phyloP scores from a whole-genome alignment of 2,113 vertebrate species.

The Aix galericulata region DNA sequence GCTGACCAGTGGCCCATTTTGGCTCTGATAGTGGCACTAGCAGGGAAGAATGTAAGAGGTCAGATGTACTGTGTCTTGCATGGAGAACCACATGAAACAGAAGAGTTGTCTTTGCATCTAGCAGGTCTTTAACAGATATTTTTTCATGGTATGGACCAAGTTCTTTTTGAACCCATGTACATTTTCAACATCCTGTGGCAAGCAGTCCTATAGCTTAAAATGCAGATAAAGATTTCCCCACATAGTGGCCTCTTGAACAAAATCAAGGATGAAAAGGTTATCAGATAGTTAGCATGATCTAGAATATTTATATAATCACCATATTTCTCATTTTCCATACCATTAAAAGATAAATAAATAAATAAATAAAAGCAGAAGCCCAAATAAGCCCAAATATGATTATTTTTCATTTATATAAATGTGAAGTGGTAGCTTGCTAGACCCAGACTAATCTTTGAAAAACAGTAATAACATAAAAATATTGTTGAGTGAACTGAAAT shows the following conservation, averaged over 20 bases:
- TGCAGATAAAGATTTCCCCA: fast-evolving
- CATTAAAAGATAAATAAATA: not conserved
- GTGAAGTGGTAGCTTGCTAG: not conserved
- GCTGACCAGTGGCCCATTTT: not conserved
- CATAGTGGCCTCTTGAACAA: not conserved
- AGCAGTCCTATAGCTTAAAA: not conserved
- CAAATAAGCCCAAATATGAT: not conserved
- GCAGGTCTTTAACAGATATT: not conserved
- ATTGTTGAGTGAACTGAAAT: not conserved
- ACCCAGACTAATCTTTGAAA: not conserved
- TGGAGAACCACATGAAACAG: not conserved
- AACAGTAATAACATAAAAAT: not conserved
- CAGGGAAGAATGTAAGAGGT: not conserved
- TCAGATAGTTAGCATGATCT: not conserved
- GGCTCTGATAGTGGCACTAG: not conserved
- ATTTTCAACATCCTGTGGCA: not conserved
- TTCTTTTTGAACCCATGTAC: not conserved
- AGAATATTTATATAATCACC: not conserved
- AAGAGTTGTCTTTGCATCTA: not conserved
- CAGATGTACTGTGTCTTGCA: not conserved
- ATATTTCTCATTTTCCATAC: not conserved
- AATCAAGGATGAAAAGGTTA: not conserved
- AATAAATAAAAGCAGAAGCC: not conserved
- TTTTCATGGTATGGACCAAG: not conserved
- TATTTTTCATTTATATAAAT: not conserved